Percentiles rank a stretch among this genome's conserved stretches.
Conservation (phyloP, 2,888 invertebrate species). For the Diabrotica balteata region DNA sequence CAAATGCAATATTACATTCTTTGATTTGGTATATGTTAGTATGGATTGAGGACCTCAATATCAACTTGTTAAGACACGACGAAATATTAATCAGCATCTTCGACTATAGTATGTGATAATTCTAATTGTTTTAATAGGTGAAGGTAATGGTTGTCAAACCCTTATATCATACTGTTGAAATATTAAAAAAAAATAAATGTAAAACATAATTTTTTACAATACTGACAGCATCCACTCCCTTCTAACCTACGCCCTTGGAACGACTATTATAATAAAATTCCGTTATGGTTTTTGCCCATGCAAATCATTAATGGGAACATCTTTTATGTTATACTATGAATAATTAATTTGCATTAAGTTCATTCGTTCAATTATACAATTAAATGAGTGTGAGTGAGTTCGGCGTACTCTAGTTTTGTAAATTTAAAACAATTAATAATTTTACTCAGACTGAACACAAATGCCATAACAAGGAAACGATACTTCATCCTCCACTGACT, state of each 20-base stretch:
- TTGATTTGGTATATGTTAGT: too few relatives aligned
- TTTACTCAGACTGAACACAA: slow-evolving; percentile 6
- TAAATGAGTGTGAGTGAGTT: slow-evolving; percentile 51
- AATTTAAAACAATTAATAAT: slow-evolving; percentile 1
- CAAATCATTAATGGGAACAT: slow-evolving; percentile 50
- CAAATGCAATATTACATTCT: too few relatives aligned
- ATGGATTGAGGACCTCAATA: too few relatives aligned
- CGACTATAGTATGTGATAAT: too few relatives aligned
- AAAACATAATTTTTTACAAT: too few relatives aligned
- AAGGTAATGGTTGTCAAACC: too few relatives aligned
- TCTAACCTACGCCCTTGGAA: slow-evolving; percentile 1
- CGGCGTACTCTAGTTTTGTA: slow-evolving; percentile 47
- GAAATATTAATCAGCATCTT: too few relatives aligned
- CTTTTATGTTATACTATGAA: slow-evolving; percentile 48
- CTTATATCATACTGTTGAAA: too few relatives aligned
- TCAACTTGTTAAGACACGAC: too few relatives aligned
- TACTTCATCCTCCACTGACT: slow-evolving; percentile 12
- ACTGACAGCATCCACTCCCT: too few relatives aligned
- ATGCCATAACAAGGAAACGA: slow-evolving; percentile 18
- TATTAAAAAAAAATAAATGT: too few relatives aligned
- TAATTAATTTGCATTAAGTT: slow-evolving; percentile 46
- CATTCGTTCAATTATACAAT: slow-evolving; percentile 34
- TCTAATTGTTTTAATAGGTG: too few relatives aligned
- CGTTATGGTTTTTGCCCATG: slow-evolving; percentile 53
- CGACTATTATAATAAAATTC: slow-evolving; percentile 38